Base-by-base conservation (phyloP, 2,888 invertebrate species). In the Mantis religiosa region DNA sequence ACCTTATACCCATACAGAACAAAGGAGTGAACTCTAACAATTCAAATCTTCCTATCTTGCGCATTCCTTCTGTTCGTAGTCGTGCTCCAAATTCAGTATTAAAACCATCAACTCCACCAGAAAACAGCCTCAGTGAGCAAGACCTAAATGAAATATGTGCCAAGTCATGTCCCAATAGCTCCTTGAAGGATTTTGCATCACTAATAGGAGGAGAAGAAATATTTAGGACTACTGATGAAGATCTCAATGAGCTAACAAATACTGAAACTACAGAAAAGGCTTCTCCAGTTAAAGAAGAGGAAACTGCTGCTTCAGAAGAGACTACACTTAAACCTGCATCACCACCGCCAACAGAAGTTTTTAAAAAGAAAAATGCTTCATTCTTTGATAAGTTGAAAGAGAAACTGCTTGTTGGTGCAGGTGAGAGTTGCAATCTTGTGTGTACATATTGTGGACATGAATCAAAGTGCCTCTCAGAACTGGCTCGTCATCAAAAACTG, bases 321-420 rank as follows among this genome's bases (percentile, higher is more conserved):
- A 47, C 27, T 54, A 1, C 15, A 34, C 34, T 34, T 4, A n/a
- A 28, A 82, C 30, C 81, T 34, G 30, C 41, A 41, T 28, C 88
- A 54, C 34, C 85, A n/a, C 9, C 71, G n/a, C 7, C 85, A 27
- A 54, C 34, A 34, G 30, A 34, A 9, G 91, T 93, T 28, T 94
- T 94, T 91, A 94, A 94, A 91, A 95, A 95, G 93, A 96, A 96
- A 92, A 96, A 96, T 91, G 95, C 96, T 84, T 97, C 97, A 84
- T 97, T 97, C 92, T 97, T 98, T 92, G 97, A 98, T 92, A 96
- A 96, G 92, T 93, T 98, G 71, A 97, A 97, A 93, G 96, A 97
- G 93, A 96, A 96, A 92, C 93, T 97, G 87, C 94, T 96, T 90
- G 94, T 95, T 25, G 95, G 95, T n/a, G 89, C 89, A 30, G 90